A percentile compares a stretch with the other conserved stretches of the same genome.
Evolutionary conservation across 2,797 vertebrate species (phyloP).

Genomic region (Phataginus tricuspis): DNA sequence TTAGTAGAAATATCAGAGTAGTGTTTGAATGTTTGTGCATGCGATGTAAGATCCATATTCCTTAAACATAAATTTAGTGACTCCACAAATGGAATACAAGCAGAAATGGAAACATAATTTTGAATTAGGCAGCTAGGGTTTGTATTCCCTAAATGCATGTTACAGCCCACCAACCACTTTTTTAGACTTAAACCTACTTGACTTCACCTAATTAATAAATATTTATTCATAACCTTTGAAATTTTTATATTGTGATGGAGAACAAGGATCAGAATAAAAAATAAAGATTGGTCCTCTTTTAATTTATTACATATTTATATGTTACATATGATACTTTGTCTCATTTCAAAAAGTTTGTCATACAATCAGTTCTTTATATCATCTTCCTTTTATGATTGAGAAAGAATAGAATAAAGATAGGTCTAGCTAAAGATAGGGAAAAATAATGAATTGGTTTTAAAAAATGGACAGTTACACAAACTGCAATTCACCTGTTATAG

Average conservation of each 20-base stretch:
- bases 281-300: not conserved
- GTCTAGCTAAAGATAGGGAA: not conserved
- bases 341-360: slow-evolving; percentile 31
- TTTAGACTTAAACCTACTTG: slow-evolving; percentile 19
- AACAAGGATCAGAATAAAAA: not conserved
- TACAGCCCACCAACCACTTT: not conserved
- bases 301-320: not conserved
- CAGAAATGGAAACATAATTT: not conserved
- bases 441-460: not conserved
- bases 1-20: not conserved
- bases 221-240: not conserved
- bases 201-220: not conserved
- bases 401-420: not conserved
- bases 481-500: not conserved
- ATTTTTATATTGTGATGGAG: not conserved
- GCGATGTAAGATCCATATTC: not conserved
- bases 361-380: not conserved
- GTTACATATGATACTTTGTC: not conserved
- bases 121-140: not conserved
- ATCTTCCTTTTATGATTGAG: not conserved
- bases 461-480: not conserved
- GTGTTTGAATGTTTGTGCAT: not conserved
- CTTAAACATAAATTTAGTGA: not conserved
- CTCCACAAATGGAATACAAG: not conserved
- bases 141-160: not conserved